A percentile compares a stretch with the other conserved stretches of the same genome.
phyloP scores from a whole-genome alignment of 2,113 vertebrate genomes.

The Dinomys branickii region DNA sequence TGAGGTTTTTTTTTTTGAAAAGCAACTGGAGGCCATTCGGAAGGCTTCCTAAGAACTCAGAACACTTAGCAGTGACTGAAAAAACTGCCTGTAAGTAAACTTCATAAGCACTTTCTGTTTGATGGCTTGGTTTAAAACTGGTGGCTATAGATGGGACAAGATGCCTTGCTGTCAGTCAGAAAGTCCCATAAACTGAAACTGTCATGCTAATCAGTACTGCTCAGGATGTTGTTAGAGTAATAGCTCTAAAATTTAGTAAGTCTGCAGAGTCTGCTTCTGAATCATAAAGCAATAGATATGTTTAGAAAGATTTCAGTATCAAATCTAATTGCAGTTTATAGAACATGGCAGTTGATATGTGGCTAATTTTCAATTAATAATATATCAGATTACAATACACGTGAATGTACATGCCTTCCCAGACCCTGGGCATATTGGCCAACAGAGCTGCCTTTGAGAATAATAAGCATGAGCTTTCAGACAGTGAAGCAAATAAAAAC shows the following conservation, averaged over 20 bases:
- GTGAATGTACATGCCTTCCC: neutral
- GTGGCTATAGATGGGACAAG: neutral
- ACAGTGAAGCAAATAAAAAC: constrained; percentile 24
- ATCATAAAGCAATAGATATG: constrained; percentile 39
- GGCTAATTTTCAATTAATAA: constrained; percentile 9
- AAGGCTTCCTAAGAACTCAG: neutral
- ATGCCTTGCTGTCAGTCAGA: neutral
- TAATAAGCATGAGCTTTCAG: neutral
- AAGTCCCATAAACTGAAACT: neutral
- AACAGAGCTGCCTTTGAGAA: neutral
- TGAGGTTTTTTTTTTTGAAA: constrained; percentile 8
- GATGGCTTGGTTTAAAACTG: constrained; percentile 51
- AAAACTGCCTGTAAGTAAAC: neutral
- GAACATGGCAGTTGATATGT: neutral
- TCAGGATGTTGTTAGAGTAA: constrained; percentile 42
- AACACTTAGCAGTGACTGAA: constrained; percentile 36
- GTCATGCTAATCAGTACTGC: neutral
- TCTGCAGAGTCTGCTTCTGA: neutral
- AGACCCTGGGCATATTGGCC: neutral
- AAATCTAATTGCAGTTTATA: constrained; percentile 22
- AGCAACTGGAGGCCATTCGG: neutral
- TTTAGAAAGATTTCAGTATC: constrained; percentile 15
- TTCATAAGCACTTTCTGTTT: constrained; percentile 2
- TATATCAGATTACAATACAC: neutral
- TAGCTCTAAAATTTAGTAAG: neutral